phyloP scores from a whole-genome alignment of 2,113 vertebrate genomes.

The Oxyruncus cristatus region DNA sequence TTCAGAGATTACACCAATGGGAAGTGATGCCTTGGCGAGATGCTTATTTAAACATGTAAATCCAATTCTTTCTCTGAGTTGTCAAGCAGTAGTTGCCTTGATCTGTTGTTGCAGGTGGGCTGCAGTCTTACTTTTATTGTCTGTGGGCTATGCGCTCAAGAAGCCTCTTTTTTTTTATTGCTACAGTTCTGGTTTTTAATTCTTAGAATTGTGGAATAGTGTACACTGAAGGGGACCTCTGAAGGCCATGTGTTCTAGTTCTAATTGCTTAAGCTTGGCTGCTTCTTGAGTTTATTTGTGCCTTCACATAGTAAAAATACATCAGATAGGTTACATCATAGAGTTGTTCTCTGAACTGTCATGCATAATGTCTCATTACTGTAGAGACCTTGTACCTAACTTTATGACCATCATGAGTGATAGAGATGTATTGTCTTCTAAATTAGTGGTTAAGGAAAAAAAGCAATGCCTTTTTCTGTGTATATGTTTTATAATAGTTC shows the following conservation, averaged over 20 bases:
- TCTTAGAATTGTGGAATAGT: not conserved
- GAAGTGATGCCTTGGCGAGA: not conserved
- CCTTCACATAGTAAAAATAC: not conserved
- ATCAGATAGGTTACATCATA: not conserved
- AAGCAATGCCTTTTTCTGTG: not conserved
- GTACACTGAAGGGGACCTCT: not conserved
- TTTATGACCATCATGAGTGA: not conserved
- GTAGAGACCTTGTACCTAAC: not conserved
- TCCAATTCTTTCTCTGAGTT: not conserved
- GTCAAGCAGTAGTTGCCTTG: not conserved
- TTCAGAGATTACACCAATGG: not conserved
- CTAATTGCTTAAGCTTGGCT: not conserved
- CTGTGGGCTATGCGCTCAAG: not conserved
- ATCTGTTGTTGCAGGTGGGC: not conserved
- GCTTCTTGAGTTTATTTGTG: not conserved
- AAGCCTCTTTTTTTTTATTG: not conserved
- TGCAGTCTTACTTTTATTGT: not conserved
- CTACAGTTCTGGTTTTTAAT: not conserved
- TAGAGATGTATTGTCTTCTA: not conserved
- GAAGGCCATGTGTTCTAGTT: not conserved
- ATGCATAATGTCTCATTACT: not conserved
- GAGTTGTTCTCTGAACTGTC: not conserved
- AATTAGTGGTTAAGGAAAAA: not conserved
- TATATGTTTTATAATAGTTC: not conserved
- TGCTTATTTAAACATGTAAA: not conserved